Conservation (phyloP, 2,888 invertebrate species). For the Pegoplata infirma region DNA sequence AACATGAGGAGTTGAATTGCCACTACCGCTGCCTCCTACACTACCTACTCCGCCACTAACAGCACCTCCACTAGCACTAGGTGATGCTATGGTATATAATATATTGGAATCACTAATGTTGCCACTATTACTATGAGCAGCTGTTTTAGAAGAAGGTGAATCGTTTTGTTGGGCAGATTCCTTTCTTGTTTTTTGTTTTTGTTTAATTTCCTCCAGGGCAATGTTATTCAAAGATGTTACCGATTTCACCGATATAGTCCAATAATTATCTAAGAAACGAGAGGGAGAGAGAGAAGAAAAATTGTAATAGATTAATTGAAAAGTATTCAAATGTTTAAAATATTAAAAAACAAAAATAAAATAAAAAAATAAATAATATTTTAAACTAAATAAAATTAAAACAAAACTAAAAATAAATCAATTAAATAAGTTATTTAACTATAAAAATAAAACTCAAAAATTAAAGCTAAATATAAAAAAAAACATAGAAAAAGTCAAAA, state of each 20-base stretch:
- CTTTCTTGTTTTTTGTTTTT: slow-evolving; percentile 50
- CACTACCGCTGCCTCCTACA: background rate
- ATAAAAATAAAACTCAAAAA: background rate
- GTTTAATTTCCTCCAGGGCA: slow-evolving; percentile 64
- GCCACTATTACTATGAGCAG: no score
- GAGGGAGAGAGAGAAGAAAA: slow-evolving; percentile 50
- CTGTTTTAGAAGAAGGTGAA: slow-evolving; percentile 33
- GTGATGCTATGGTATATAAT: background rate
- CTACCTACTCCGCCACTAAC: background rate
- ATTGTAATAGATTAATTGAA: slow-evolving; percentile 63
- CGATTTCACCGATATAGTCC: slow-evolving; percentile 75
- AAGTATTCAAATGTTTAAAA: slow-evolving; percentile 17
- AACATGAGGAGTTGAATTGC: slow-evolving; percentile 68
- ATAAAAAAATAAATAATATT: background rate
- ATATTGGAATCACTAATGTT: background rate
- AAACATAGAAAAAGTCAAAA: background rate
- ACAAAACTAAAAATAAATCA: background rate
- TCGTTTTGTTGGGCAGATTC: slow-evolving; percentile 30
- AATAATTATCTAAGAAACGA: slow-evolving; percentile 69
- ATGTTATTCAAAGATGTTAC: slow-evolving; percentile 76
- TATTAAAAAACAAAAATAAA: slow-evolving; percentile 15
- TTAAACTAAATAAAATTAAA: background rate
- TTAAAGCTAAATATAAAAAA: background rate
- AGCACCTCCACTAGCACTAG: background rate
- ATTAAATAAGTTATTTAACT: background rate